These are phyloP conservation scores for Pararge aegeria DNA, from an alignment of 1,140 invertebrate species.

Conservation along the genomic window DNA sequence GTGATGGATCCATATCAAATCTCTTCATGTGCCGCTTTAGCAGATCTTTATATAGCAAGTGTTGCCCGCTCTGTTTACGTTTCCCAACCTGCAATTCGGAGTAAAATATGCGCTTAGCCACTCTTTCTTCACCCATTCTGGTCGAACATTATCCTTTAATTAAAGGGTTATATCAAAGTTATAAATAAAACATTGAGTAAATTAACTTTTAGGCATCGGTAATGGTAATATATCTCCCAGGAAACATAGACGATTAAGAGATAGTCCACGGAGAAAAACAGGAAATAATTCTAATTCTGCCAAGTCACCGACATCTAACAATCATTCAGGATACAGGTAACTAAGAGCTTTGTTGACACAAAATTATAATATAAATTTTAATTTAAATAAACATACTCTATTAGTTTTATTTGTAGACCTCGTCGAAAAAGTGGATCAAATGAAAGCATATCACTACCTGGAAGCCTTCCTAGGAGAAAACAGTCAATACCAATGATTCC, in stretches of 20 bases:
- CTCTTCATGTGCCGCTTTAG: no score
- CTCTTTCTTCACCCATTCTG: no score
- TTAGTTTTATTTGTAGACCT: constrained; percentile 47
- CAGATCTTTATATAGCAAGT: no score
- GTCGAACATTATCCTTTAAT: no score
- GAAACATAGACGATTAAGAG: constrained; percentile 83
- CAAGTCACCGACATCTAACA: constrained; percentile 74
- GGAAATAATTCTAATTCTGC: constrained; percentile 62
- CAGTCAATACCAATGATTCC: constrained; percentile 80
- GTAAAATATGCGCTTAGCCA: no score
- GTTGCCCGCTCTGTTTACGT: no score
- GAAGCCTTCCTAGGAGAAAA: constrained; percentile 83
- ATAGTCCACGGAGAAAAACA: constrained; percentile 84
- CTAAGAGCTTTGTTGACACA: not conserved
- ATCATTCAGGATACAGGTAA: constrained; percentile 61
- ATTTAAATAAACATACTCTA: constrained; percentile 4
- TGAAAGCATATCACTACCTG: constrained; percentile 82
- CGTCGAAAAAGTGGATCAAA: constrained; percentile 77
- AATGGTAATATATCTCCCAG: constrained; percentile 77
- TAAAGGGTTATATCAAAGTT: no score
- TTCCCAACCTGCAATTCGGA: no score
- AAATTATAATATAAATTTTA: constrained; percentile 4
- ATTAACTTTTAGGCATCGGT: constrained; percentile 36
- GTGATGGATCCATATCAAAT: no score
- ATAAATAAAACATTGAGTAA: not conserved